Percentiles rank a stretch among this genome's conserved stretches.
Evolutionary conservation across 2,113 vertebrate species (phyloP).

Genomic region (Takifugu bimaculatus): DNA sequence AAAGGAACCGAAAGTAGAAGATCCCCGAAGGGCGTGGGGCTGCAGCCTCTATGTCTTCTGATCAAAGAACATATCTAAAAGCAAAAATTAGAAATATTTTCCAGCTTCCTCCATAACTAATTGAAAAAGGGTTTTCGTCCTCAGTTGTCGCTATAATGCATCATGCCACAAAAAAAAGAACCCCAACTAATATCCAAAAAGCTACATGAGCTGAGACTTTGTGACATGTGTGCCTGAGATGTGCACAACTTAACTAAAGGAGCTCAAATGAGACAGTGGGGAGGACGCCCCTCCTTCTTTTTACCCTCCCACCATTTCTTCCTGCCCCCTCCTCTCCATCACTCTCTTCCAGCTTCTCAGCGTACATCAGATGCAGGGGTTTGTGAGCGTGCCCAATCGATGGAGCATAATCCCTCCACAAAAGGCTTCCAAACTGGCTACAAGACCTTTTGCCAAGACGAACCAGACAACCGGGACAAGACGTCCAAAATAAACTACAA

Average conservation of each 20-base stretch:
- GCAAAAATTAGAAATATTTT: neutral
- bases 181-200: neutral
- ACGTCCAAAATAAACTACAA: constrained; percentile 31
- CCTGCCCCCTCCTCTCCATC: constrained; percentile 8
- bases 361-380: constrained; percentile 50
- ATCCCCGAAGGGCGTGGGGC: constrained; percentile 46
- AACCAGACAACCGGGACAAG: constrained; percentile 13
- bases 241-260: constrained; percentile 38
- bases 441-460: constrained; percentile 49
- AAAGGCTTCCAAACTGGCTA: constrained; percentile 31
- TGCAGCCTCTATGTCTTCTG: constrained; percentile 19
- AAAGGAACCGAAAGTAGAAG: constrained; percentile 43
- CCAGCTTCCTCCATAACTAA: constrained; percentile 10
- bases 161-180: neutral
- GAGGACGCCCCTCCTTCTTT: constrained; percentile 47
- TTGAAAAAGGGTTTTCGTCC: neutral
- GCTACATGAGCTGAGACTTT: neutral
- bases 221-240: constrained; percentile 33
- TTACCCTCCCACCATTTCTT: constrained; percentile 5
- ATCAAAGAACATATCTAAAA: neutral
- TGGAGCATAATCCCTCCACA: constrained; percentile 66
- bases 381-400: constrained; percentile 61
- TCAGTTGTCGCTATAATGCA: neutral
- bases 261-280: constrained; percentile 28
- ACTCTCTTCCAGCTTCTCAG: constrained; percentile 8